These are phyloP conservation scores for Manis crassicaudata DNA, from an alignment of 2,797 vertebrate species.

Conservation along the genomic window DNA sequence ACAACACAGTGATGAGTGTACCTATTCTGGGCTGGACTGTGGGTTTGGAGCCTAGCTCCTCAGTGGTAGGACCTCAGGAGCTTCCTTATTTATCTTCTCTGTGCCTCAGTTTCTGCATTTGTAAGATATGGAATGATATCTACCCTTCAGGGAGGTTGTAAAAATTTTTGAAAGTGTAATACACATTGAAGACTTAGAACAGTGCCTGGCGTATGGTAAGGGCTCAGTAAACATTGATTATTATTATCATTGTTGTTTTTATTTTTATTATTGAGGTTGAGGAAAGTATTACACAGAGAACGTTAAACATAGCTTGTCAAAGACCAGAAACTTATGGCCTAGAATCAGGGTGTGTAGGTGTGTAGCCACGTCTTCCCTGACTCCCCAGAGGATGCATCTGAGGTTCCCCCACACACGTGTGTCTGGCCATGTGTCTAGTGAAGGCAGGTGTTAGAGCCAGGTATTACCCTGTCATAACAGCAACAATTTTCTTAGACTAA, in stretches of 20 bases:
- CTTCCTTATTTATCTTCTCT: not conserved
- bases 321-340: not conserved
- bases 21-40: not conserved
- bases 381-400: not conserved
- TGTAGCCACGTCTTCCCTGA: not conserved
- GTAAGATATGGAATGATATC: not conserved
- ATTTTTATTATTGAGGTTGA: not conserved
- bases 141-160: not conserved
- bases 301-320: not conserved
- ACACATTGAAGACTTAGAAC: not conserved
- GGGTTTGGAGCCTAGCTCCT: not conserved
- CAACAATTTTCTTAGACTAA: not conserved
- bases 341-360: not conserved
- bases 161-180: not conserved
- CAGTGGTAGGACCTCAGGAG: not conserved
- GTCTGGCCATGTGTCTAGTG: not conserved
- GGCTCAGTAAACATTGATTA: not conserved
- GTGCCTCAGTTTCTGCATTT: not conserved
- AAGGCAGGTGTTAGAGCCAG: not conserved
- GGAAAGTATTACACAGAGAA: not conserved
- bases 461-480: not conserved
- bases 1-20: fast-evolving
- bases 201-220: not conserved
- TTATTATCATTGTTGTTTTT: not conserved
- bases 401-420: fast-evolving